phyloP scores from a whole-genome alignment of 2,888 invertebrate species.

The Sinentomon sp. region DNA sequence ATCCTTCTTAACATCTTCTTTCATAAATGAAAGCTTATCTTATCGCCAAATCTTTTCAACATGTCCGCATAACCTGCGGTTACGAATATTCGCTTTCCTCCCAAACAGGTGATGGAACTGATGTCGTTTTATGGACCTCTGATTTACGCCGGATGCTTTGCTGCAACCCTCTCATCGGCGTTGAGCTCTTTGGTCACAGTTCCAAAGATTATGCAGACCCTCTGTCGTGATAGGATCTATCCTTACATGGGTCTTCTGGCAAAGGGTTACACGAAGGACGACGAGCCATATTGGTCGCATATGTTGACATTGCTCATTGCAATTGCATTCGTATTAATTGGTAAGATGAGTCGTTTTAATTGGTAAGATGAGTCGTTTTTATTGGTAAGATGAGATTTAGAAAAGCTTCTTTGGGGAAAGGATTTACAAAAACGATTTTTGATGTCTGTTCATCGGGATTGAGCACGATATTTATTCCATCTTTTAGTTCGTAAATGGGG shows the following conservation, averaged over 20 bases:
- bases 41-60: no score
- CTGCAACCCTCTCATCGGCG: slow-evolving; percentile 86
- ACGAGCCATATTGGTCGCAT: slow-evolving; percentile 27
- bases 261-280: slow-evolving; percentile 25
- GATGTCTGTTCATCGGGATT: no score
- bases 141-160: slow-evolving; percentile 88
- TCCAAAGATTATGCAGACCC: slow-evolving; percentile 30
- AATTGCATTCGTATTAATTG: slow-evolving; percentile 24
- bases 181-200: slow-evolving; percentile 85
- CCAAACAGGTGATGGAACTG: slow-evolving; percentile 58
- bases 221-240: slow-evolving; percentile 26
- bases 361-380: slow-evolving; percentile 13
- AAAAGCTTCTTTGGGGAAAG: no score
- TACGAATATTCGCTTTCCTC: no score
- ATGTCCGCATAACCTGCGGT: no score
- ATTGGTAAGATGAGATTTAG: no score
- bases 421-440: no score
- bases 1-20: no score
- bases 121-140: slow-evolving; percentile 66
- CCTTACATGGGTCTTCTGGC: slow-evolving; percentile 25
- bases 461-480: no score
- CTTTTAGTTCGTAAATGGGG: no score
- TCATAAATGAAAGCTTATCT: no score
- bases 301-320: slow-evolving; percentile 25
- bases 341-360: slow-evolving; percentile 18